Evolutionary conservation across 2,113 vertebrate genomes (phyloP), one percentile per base, ranked within the genome.

Genomic region (Spilogale gracilis): DNA sequence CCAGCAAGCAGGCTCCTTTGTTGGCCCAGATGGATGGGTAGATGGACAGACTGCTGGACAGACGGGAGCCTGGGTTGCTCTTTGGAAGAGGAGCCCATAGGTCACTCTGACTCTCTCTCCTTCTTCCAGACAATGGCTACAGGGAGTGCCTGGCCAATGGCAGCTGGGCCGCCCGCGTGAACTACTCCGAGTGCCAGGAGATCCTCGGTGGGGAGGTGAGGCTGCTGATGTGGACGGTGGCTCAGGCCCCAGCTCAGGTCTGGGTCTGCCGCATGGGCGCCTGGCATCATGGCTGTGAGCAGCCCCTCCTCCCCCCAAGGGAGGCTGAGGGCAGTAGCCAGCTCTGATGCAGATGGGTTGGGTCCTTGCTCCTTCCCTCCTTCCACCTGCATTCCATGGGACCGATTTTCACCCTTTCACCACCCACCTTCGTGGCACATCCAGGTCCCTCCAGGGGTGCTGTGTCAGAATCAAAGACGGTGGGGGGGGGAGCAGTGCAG

Each of bases 181-280:
- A 99, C 98, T 99, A 99, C 92, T 99, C 99, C 0, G 99, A 99
- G 93, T 99, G 99, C 98, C 99, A 99, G 97, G 99, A 99, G 98
- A 99, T 99, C 89, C 99, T 99, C 97, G 99, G 98, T 0, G 99
- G 99, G 96, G 99, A 99, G 99, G 99, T 99, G 98, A 80, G 96
- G 48, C 73, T 63, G 23, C 21, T 38, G 14, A 10, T 6, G n/a
- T 20, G 1, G 23, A 63, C 21, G n/a, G 14, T 23, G 61, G 84
- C 32, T 63, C 48, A n/a, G 58, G 43, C 60, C 48, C 79, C 17
- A 6, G 82, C 27, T 0, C 1, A 1, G 50, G 32, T 45, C 5
- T 11, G 6, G 11, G 71, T 20, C 91, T 16, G 56, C n/a, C 10
- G 0, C 4, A 0, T 16, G 56, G 61, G 74, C 10, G 9, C n/a